Conservation (phyloP, 2,113 vertebrate species). For the Oryzias celebensis region DNA sequence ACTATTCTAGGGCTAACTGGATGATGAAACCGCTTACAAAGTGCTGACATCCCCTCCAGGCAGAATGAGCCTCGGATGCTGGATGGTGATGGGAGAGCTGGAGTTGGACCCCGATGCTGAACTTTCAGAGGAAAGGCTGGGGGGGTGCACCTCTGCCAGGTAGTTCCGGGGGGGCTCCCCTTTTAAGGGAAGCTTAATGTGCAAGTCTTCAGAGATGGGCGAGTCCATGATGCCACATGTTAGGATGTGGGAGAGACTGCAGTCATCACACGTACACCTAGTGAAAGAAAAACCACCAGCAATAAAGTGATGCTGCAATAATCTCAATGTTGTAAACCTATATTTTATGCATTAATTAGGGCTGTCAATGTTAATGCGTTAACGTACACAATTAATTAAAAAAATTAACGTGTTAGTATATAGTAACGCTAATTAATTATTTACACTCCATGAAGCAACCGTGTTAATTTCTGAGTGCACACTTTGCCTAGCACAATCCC, state of each 20-base stretch:
- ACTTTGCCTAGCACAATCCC: too few species aligned
- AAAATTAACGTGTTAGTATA: too few species aligned
- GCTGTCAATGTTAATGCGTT: too few species aligned
- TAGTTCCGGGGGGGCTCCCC: slow-evolving; percentile 86
- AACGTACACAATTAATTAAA: too few species aligned
- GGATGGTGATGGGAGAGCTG: slow-evolving; percentile 90
- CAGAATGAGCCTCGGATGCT: slow-evolving; percentile 86
- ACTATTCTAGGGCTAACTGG: too few species aligned
- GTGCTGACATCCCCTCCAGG: slow-evolving; percentile 79
- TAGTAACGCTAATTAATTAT: too few species aligned
- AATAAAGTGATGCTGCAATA: not conserved
- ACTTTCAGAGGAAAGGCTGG: slow-evolving; percentile 94
- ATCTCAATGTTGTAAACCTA: not conserved
- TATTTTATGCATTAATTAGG: too few species aligned
- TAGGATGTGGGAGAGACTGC: slow-evolving; percentile 97
- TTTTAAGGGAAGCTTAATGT: slow-evolving; percentile 87
- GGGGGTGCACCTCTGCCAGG: slow-evolving; percentile 87
- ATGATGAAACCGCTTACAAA: slow-evolving; percentile 80
- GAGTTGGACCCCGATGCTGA: slow-evolving; percentile 93
- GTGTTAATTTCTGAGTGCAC: too few species aligned
- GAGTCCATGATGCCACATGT: slow-evolving; percentile 97
- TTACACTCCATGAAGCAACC: too few species aligned
- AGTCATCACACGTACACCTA: slow-evolving; percentile 98
- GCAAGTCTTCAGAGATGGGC: slow-evolving; percentile 88
- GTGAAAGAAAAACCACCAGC: not conserved